phyloP scores from a whole-genome alignment of 2,113 vertebrate species.

The Phyllostomus discolor region DNA sequence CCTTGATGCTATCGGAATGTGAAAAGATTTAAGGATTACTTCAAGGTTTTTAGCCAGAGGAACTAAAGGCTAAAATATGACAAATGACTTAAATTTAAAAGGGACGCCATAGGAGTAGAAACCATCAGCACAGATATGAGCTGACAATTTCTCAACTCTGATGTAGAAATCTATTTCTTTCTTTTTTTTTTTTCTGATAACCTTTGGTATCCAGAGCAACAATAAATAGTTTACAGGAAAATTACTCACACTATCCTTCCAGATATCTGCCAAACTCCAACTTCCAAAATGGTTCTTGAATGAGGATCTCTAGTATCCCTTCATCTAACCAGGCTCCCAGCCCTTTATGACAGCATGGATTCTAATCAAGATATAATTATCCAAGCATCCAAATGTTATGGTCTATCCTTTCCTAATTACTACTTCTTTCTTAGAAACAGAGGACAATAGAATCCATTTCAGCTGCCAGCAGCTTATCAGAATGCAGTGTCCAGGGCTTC shows the following conservation, averaged over 20 bases:
- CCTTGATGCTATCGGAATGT: neutral
- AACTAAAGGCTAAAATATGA: neutral
- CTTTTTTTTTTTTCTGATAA: neutral
- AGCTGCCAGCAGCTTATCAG: neutral
- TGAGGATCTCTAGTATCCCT: neutral
- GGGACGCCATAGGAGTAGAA: neutral
- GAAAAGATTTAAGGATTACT: neutral
- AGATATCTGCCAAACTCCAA: neutral
- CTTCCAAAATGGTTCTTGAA: neutral
- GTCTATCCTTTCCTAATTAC: slow-evolving; percentile 12
- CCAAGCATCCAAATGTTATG: neutral
- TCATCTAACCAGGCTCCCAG: neutral
- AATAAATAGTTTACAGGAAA: neutral
- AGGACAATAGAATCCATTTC: neutral
- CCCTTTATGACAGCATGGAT: neutral
- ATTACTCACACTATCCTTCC: neutral
- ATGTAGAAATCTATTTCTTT: neutral
- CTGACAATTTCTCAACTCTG: neutral
- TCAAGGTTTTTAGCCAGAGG: neutral
- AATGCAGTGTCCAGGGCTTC: neutral
- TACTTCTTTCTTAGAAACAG: slow-evolving; percentile 32
- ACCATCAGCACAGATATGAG: neutral
- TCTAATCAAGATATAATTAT: neutral
- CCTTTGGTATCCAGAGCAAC: neutral
- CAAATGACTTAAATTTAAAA: neutral